These are phyloP conservation scores for Nannoperca australis DNA, from an alignment of 2,797 vertebrate genomes.

Conservation along the genomic window DNA sequence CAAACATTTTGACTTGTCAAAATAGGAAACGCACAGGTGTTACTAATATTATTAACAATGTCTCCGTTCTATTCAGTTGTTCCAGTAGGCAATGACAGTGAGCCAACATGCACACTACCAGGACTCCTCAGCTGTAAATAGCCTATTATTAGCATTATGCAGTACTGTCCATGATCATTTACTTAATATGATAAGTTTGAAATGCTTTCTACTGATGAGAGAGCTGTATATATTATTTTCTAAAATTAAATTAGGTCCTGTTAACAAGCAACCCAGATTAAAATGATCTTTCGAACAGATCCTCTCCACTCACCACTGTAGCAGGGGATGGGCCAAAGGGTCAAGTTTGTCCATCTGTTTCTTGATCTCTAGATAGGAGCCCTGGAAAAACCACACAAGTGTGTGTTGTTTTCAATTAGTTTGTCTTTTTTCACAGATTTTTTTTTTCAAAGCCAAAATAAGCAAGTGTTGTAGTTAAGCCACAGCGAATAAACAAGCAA, in stretches of 20 bases:
- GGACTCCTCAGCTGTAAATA: neutral
- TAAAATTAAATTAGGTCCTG: neutral
- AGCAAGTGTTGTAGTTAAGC: neutral
- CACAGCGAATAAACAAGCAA: neutral
- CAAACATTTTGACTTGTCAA: neutral
- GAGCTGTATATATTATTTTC: neutral
- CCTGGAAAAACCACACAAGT: constrained; percentile 81
- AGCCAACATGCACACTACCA: neutral
- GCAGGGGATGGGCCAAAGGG: constrained; percentile 95
- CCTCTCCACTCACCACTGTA: constrained; percentile 91
- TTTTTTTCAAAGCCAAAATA: constrained; percentile 13
- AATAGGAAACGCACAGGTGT: neutral
- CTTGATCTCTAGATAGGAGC: constrained; percentile 99
- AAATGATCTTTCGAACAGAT: constrained; percentile 15
- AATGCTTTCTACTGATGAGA: neutral
- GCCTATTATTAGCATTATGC: neutral
- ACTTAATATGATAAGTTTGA: neutral
- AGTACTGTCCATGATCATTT: neutral
- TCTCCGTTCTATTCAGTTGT: neutral
- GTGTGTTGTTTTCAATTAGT: constrained; percentile 14
- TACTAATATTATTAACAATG: neutral
- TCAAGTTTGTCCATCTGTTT: constrained; percentile 99
- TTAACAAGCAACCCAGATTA: constrained; percentile 6
- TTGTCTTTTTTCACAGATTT: neutral
- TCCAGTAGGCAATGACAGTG: neutral